These are phyloP conservation scores for Danio kyathit DNA, from an alignment of 2,797 vertebrate genomes.

Conservation along the genomic window DNA sequence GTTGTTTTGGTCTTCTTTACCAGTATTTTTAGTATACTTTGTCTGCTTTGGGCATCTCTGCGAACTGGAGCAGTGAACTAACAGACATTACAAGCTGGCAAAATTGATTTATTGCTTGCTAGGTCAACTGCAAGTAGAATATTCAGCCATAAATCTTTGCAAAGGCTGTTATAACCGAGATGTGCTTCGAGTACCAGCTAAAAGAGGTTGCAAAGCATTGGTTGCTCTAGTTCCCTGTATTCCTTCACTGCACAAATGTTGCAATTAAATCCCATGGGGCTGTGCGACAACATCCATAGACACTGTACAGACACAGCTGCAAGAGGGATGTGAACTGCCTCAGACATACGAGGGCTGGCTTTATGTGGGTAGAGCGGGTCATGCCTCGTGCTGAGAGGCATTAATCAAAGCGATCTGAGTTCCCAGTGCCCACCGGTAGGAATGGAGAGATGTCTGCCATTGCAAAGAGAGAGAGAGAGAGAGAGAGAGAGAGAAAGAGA, in stretches of 20 bases:
- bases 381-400: conserved; percentile 29
- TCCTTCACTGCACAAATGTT: conserved; percentile 4
- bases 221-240: conserved; percentile 2
- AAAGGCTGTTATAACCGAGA: conserved; percentile 17
- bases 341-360: conserved; percentile 9
- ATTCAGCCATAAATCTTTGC: conserved; percentile 1
- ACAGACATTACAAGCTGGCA: neutral
- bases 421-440: conserved; percentile 26
- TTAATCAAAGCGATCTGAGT: conserved; percentile 39
- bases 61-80: neutral
- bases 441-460: neutral
- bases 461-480: neutral
- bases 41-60: neutral
- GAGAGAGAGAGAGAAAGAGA: neutral
- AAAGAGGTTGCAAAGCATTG: conserved; percentile 21
- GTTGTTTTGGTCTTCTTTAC: neutral
- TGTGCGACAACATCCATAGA: neutral
- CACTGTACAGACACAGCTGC: conserved; percentile 2
- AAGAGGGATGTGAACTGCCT: conserved; percentile 15
- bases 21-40: conserved; percentile 3
- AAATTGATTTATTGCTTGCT: conserved; percentile 20
- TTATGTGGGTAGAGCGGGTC: conserved; percentile 28
- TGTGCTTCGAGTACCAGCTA: neutral
- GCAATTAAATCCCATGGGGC: conserved; percentile 24
- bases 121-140: conserved; percentile 2